Evolutionary conservation across 2,113 vertebrate species (phyloP).

Genomic region (Glareola pratincola): DNA sequence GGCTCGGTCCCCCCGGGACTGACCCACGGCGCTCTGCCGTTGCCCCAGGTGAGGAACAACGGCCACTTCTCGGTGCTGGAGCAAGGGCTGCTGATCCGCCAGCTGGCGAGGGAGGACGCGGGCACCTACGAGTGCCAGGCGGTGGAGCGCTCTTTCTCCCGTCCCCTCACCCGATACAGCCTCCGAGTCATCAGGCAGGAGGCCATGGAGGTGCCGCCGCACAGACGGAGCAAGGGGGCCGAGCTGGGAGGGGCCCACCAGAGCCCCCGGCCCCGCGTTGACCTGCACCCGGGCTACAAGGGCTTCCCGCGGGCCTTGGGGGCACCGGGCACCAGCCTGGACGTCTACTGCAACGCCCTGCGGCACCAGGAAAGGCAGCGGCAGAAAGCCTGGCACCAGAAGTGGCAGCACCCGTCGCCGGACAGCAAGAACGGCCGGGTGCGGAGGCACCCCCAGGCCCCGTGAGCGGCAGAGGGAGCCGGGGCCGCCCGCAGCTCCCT

Average conservation of each 20-base stretch:
- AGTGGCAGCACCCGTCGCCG: constrained; percentile 72
- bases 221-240: background rate
- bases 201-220: constrained; percentile 1
- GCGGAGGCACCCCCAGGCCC: constrained; percentile 71
- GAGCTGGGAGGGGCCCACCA: constrained; percentile 35
- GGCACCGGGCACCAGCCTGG: constrained; percentile 64
- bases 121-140: constrained; percentile 79
- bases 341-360: constrained; percentile 81
- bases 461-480: background rate
- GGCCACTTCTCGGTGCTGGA: constrained; percentile 63
- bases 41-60: constrained; percentile 51
- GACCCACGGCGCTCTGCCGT: background rate
- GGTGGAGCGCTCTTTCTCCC: constrained; percentile 74
- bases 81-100: constrained; percentile 80
- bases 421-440: constrained; percentile 78
- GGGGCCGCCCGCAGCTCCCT: background rate
- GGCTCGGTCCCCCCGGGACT: rapidly evolving
- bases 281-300: constrained; percentile 68
- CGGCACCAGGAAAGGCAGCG: constrained; percentile 79
- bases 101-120: constrained; percentile 57
- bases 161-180: constrained; percentile 71
- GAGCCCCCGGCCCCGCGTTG: background rate
- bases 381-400: constrained; percentile 76
- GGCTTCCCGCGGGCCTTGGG: constrained; percentile 70
- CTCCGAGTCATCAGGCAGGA: constrained; percentile 73